Base-by-base conservation (phyloP, 2,113 vertebrate genomes). In the Bufo bufo region DNA sequence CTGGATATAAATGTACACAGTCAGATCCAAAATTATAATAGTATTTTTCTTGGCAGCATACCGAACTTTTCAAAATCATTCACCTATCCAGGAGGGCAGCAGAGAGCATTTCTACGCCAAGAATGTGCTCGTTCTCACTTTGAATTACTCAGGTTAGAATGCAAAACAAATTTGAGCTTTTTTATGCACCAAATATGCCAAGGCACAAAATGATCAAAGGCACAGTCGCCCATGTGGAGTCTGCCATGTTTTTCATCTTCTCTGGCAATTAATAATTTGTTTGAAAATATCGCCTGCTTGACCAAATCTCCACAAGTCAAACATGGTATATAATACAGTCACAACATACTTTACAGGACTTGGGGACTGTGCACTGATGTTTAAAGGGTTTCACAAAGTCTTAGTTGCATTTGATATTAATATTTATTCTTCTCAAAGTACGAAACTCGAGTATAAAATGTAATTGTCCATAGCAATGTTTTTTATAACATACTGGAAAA, bases 61-160 rank as follows among this genome's bases (percentile, higher is more conserved):
- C 8, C 16, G 52, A 72, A 84, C 87, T 78, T 89, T 89, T 84
- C 14, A 88, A 88, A 88, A 77, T 83, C 47, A 84, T 89, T 89
- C 87, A 84, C 87, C 87, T 89, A 89, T 89, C 81, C 87, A 89
- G 87, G 87, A 89, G 87, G 86, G 87, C 82, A 89, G 82, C 83
- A 89, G 59, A 84, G 82, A 58, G 65, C 59, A 69, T 14, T 77
- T 77, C 74, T 69, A 84, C 75, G 87, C 87, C 87, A 89, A 84
- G 87, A 89, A 89, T 89, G 87, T 89, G 87, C 74, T 89, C 58
- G 59, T 84, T 89, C 72, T 84, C 81, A 84, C 87, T 84, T 89
- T 84, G 58, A 77, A 84, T 89, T 84, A 84, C 82, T 88, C 72
- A 69, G 87, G 81, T 84, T 89, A 69, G 45, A 89, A 84, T 78